A percentile compares a stretch with the other conserved stretches of the same genome.
Conservation (phyloP, 2,797 vertebrate genomes). For the Falco columbarius region DNA sequence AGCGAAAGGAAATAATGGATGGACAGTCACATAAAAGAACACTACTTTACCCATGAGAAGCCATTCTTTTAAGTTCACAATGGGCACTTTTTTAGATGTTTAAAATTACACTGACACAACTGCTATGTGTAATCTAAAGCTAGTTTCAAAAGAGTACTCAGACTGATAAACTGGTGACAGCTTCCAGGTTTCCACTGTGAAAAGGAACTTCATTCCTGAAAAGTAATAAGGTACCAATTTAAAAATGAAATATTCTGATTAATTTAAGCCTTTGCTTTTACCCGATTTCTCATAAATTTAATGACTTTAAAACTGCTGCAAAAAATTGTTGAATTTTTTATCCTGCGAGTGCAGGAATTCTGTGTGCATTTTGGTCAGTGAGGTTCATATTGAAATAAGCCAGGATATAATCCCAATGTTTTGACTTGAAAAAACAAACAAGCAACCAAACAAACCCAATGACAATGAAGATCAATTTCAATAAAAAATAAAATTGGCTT, state of each 20-base stretch:
- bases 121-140: not conserved
- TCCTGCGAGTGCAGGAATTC: not conserved
- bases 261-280: not conserved
- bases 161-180: not conserved
- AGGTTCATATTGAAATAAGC: not conserved
- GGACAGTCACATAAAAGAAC: not conserved
- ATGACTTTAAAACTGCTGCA: not conserved
- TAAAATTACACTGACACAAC: not conserved
- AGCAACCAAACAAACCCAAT: accelerated
- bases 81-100: not conserved
- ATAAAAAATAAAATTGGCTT: not conserved
- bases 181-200: not conserved
- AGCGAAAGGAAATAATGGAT: not conserved
- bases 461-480: not conserved
- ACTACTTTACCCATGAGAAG: not conserved
- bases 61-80: not conserved
- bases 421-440: not conserved
- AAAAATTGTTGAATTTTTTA: not conserved
- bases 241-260: not conserved
- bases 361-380: not conserved
- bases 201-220: not conserved
- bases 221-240: not conserved
- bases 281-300: not conserved
- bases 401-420: not conserved
- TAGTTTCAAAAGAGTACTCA: not conserved